Percentiles rank a stretch among this genome's conserved stretches.
These are phyloP conservation scores for Trachops cirrhosus DNA, from an alignment of 2,797 vertebrate genomes.

Conservation along the genomic window DNA sequence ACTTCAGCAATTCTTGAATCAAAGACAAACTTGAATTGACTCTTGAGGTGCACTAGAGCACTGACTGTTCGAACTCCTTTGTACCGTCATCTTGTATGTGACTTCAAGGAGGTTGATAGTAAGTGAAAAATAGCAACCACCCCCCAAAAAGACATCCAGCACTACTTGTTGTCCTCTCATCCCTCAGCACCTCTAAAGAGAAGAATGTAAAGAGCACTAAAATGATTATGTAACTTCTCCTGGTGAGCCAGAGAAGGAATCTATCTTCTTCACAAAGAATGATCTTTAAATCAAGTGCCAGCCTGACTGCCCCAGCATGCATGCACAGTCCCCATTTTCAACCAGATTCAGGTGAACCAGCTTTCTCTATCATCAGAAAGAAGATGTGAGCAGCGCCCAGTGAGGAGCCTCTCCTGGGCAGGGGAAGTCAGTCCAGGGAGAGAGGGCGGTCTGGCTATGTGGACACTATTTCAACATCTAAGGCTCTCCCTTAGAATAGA, in stretches of 20 bases:
- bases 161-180: not conserved
- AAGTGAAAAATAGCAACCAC: not conserved
- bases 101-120: not conserved
- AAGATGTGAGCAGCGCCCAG: not conserved
- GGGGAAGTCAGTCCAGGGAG: not conserved
- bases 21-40: not conserved
- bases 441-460: not conserved
- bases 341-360: not conserved
- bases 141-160: not conserved
- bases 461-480: not conserved
- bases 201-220: not conserved
- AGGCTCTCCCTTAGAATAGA: not conserved
- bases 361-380: not conserved
- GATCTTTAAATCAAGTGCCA: not conserved
- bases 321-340: not conserved
- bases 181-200: not conserved
- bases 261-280: not conserved
- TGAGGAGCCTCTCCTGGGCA: not conserved
- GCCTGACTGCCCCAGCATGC: not conserved
- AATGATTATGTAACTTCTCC: not conserved
- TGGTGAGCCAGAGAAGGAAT: not conserved
- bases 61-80: not conserved
- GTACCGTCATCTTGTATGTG: not conserved
- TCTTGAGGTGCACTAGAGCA: not conserved
- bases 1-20: not conserved